Evolutionary conservation across 2,888 invertebrate species (phyloP).

Genomic region (Rotaria sp.): DNA sequence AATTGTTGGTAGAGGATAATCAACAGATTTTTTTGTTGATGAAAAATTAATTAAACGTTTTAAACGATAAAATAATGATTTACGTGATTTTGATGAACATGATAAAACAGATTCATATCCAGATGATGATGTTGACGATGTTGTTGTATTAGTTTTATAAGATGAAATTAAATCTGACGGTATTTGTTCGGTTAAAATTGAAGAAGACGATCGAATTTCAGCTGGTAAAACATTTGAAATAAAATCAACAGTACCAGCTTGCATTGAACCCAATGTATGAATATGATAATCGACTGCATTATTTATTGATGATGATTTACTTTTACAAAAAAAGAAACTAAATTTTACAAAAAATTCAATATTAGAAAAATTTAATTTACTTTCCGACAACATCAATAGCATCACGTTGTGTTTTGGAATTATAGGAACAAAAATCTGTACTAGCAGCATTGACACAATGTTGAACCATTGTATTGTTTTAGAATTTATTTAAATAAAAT

Average conservation of each 20-base stretch:
- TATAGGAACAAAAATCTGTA: neutral
- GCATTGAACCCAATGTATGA: neutral
- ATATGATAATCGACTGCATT: neutral
- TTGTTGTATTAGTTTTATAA: neutral
- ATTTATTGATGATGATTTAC: neutral
- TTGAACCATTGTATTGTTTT: neutral
- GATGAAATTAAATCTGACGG: neutral
- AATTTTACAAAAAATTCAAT: too few species aligned
- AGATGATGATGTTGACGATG: neutral
- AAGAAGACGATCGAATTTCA: neutral
- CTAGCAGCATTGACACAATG: neutral
- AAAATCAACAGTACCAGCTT: neutral
- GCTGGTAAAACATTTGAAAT: neutral
- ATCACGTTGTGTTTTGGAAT: neutral
- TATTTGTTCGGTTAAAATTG: neutral
- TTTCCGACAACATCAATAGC: neutral
- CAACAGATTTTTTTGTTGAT: neutral
- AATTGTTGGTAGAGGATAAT: neutral
- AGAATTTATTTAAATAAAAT: too few species aligned
- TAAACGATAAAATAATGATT: neutral
- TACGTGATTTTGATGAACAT: neutral
- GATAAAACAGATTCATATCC: neutral
- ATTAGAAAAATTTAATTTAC: too few species aligned
- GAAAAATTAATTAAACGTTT: slow-evolving; percentile 20
- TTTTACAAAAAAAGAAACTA: too few species aligned